Base-by-base conservation (phyloP, 2,888 invertebrate species). In the Druceiella hillmani region DNA sequence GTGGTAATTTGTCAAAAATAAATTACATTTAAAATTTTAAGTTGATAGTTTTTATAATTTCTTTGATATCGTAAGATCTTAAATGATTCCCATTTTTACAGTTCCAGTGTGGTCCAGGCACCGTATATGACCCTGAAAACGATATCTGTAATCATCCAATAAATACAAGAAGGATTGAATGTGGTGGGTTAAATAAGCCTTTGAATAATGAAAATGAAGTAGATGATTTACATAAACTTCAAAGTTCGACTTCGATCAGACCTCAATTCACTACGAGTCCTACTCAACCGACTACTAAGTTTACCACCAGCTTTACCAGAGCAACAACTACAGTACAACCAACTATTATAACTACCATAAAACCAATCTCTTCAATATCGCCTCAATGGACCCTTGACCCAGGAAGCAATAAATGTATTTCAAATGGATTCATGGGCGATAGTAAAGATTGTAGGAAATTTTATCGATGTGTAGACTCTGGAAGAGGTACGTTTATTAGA, bases 21-120 rank as follows among this genome's bases (percentile, higher is more conserved):
- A n/a, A n/a, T n/a, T n/a, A n/a, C n/a, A n/a, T n/a, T n/a, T 3
- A 9, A 22, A 14, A 15, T 17, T 17, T 4, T 10, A n/a, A 12
- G 10, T 33, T 17, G 15, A 9, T 26, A 16, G 11, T 3, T 15
- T 27, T 2, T 16, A 7, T 17, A 6, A 16, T 36, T 20, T 35
- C 5, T 15, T 33, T 17, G 4, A 5, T 9, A n/a, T 6, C 5
- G 10, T n/a, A 9, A 7, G 11, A 17, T 32, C 12, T 7, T 17
- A 43, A 17, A 27, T 31, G 26, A 9, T 15, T 34, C 43, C 40
- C 33, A 33, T 13, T 44, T 13, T 66, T 77, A 41, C 66, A 69
- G 67, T 85, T 86, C 58, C 76, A 79, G 58, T 89, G 89, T 55
- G 82, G 79, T 11, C 76, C 78, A 22, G 85, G 83, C 9, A 85